phyloP scores from a whole-genome alignment of 2,888 invertebrate species.

The Caenorhabditis uteleia region DNA sequence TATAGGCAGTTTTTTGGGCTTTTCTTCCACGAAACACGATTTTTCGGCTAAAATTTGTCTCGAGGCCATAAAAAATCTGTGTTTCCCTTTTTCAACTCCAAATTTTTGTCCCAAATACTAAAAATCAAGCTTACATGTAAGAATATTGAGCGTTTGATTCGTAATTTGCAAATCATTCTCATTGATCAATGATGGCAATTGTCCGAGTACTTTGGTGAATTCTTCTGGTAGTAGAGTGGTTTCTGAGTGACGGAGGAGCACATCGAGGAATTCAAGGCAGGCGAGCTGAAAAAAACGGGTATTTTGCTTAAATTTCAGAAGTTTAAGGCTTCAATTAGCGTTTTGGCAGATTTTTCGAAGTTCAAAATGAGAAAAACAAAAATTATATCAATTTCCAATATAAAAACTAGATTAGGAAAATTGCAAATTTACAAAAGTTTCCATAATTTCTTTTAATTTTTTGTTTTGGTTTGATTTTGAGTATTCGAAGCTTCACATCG shows the following conservation, averaged over 20 bases:
- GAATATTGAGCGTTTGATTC: conserved; percentile 74
- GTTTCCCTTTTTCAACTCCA: neutral
- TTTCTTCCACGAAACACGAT: too few relatives aligned
- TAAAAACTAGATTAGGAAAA: too few relatives aligned
- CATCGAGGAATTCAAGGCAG: too few relatives aligned
- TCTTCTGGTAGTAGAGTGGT: conserved; percentile 11
- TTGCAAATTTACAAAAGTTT: too few relatives aligned
- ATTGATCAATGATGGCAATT: conserved; percentile 87
- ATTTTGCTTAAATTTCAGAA: neutral
- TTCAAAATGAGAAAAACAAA: conserved; percentile 28
- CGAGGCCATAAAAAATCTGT: neutral
- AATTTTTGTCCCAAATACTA: conserved; percentile 33
- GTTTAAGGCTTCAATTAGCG: conserved; percentile 77
- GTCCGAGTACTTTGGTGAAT: conserved; percentile 74
- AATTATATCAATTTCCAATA: too few relatives aligned
- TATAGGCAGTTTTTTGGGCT: too few relatives aligned
- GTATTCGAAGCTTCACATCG: too few relatives aligned
- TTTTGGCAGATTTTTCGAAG: conserved; percentile 15
- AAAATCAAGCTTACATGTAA: conserved; percentile 42
- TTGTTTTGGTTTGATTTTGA: too few relatives aligned
- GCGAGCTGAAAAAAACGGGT: conserved; percentile 6
- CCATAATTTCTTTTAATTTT: too few relatives aligned
- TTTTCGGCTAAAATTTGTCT: conserved; percentile 2
- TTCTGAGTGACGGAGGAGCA: neutral
- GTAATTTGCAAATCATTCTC: conserved; percentile 96